A percentile compares a stretch with the other conserved stretches of the same genome.
Evolutionary conservation across 1,140 invertebrate genomes (phyloP).

Genomic region (Aphaenogaster rudis): DNA sequence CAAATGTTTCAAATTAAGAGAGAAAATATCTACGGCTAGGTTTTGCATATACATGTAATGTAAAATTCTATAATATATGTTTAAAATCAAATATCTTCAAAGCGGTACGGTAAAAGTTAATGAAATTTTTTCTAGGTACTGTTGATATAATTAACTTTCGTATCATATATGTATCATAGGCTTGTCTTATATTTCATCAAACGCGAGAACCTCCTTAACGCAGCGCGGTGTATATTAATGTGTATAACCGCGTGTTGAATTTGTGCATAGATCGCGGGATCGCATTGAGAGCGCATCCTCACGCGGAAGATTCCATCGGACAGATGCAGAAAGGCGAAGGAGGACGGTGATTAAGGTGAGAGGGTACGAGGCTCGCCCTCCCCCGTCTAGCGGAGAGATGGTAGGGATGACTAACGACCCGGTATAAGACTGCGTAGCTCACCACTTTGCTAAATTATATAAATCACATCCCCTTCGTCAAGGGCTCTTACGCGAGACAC

Average conservation of each 20-base stretch:
- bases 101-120: too few species aligned
- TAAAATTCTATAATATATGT: too few species aligned
- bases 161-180: too few species aligned
- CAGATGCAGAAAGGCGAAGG: constrained; percentile 58
- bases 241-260: constrained; percentile 4
- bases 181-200: too few species aligned
- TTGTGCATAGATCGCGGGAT: neutral
- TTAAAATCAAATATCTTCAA: too few species aligned
- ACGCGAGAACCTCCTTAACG: too few species aligned
- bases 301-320: constrained; percentile 47
- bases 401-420: constrained; percentile 75
- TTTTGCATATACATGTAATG: too few species aligned
- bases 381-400: neutral
- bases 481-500: constrained; percentile 79
- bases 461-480: constrained; percentile 83
- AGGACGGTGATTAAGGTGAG: constrained; percentile 61
- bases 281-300: constrained; percentile 9
- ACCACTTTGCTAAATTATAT: constrained; percentile 86
- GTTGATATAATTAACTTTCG: too few species aligned
- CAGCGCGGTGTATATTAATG: too few species aligned
- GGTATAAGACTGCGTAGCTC: constrained; percentile 77
- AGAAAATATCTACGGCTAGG: too few species aligned
- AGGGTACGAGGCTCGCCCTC: neutral
- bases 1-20: too few species aligned
- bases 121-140: too few species aligned